Base-by-base conservation (phyloP, 2,888 invertebrate genomes). In the Agrochola macilenta region DNA sequence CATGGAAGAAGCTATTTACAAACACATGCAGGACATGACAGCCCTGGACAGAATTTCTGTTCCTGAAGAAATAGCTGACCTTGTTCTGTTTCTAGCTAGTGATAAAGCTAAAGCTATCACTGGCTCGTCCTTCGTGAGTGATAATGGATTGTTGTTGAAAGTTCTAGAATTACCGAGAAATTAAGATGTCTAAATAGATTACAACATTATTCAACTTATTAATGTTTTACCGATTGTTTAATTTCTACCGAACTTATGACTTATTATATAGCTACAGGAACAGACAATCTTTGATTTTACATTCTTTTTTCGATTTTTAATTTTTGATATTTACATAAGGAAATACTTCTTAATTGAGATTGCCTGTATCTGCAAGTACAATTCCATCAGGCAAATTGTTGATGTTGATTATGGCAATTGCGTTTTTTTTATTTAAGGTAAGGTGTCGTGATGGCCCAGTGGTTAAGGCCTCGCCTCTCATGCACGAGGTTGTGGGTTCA, bases 51-150 rank as follows among this genome's bases (percentile, higher is more conserved):
- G 85, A 49, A 12, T 84, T 60, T 85, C 81, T 30, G 87, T 84
- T 8, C 78, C 90, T 2, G 84, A 88, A 49, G 90, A 91, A 79
- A 87, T 92, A 4, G 92, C 90, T 43, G 89, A 92, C 46, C 61
- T 91, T 9, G 73, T 91, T 39, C 43, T 88, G n/a, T 89, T 88
- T 63, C 49, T 90, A 49, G 87, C 91, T 9, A 90, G 90, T 57
- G 90, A 91, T 12, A 90, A 87, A 74, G 87, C 90, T 12, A 88
- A 65, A 69, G 87, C 87, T 12, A 87, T 90, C 2, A 91, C 91
- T 9, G 90, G 91, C 12, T 88, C 89, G 0, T 69, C 76, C 17
- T 76, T 69, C 39, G 79, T 84, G 23, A 76, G 17, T 60, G 88
- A 88, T 26, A 87, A 86, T 63, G 88, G 88, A 46, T 12, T 30